Base-by-base conservation (phyloP, 2,113 vertebrate species). In the Takifugu bimaculatus region DNA sequence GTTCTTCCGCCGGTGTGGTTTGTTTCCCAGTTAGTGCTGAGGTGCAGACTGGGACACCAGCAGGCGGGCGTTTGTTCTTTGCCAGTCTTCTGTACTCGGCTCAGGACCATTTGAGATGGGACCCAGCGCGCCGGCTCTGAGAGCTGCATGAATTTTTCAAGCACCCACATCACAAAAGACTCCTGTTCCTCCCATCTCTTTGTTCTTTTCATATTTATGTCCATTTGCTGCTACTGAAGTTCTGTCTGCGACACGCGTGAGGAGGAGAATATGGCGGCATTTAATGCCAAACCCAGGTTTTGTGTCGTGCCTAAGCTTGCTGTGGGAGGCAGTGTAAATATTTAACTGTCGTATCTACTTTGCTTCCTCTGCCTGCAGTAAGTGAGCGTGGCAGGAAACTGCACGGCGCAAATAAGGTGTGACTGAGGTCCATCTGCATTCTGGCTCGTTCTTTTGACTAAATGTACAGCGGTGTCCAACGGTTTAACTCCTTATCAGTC, bases 61-160 rank as follows among this genome's bases (percentile, higher is more conserved):
- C 53, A 28, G 35, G 50, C n/a, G n/a, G 45, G 60, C 14, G 4
- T 56, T 13, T n/a, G 63, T 54, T 63, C 60, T 27, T 55, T 55
- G 5, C 66, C 42, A 65, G 27, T 63, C 51, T 51, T 67, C 52
- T 68, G 63, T 45, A n/a, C 72, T 80, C n/a, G 15, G 57, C 52
- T 53, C 63, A 56, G 45, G 54, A 62, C 60, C 72, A 68, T 74
- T 85, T 54, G 63, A 75, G 54, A 47, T 59, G 28, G 69, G 64
- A 66, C 57, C 35, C 56, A 50, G 61, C 54, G 35, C 63, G 72
- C 49, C 60, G 27, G 47, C 63, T 77, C 52, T 75, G 54, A 84
- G 77, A 77, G 68, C 69, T 12, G 25, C 82, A 86, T 90, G 1
- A 77, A 88, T 88, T 78, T 87, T 89, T 89, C 61, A 88, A 79